Percentiles rank a stretch among this genome's conserved stretches.
Evolutionary conservation across 2,888 invertebrate species (phyloP).

Genomic region (Stenurella melanura): DNA sequence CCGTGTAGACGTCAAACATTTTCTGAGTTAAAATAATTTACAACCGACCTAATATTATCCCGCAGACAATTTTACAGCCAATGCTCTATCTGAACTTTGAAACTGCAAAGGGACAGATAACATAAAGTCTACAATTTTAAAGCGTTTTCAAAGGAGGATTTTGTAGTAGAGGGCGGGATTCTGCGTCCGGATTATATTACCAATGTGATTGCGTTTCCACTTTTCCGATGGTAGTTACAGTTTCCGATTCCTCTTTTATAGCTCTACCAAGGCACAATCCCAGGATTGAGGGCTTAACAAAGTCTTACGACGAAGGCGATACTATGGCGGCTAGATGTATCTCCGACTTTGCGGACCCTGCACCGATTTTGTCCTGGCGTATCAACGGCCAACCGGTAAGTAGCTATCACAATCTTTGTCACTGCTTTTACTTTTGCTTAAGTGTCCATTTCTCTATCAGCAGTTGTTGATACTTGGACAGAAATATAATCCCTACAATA

Average conservation of each 20-base stretch:
- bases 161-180: slow-evolving; percentile 45
- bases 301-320: slow-evolving; percentile 68
- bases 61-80: slow-evolving; percentile 33
- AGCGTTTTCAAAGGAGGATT: slow-evolving; percentile 49
- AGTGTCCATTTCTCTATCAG: background rate
- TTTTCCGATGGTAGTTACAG: slow-evolving; percentile 57
- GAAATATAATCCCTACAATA: background rate
- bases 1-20: slow-evolving; percentile 23
- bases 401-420: slow-evolving; percentile 38
- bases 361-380: slow-evolving; percentile 69
- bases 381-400: slow-evolving; percentile 70
- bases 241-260: slow-evolving; percentile 67
- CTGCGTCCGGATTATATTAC: slow-evolving; percentile 57
- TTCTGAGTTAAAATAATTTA: slow-evolving; percentile 30
- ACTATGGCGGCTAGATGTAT: slow-evolving; percentile 67
- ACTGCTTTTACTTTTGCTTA: background rate
- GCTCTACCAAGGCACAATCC: slow-evolving; percentile 68
- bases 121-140: slow-evolving; percentile 51
- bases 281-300: slow-evolving; percentile 66
- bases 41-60: slow-evolving; percentile 24
- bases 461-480: background rate
- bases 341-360: slow-evolving; percentile 70
- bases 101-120: slow-evolving; percentile 48
- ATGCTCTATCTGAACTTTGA: slow-evolving; percentile 42
- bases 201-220: slow-evolving; percentile 57